Evolutionary conservation across 2,888 invertebrate genomes (phyloP).

Genomic region (Xestia c-nigrum): DNA sequence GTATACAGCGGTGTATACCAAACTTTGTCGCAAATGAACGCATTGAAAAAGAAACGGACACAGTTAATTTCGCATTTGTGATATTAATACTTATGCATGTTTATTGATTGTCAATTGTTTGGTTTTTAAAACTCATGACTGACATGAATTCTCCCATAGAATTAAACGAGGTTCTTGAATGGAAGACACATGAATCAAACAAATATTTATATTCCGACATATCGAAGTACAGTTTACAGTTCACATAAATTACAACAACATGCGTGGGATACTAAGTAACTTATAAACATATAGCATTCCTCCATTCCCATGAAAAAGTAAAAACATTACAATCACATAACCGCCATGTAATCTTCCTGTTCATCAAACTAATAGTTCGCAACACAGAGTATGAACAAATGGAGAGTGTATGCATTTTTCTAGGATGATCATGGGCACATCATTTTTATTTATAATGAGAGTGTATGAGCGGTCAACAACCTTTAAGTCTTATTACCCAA

Average conservation of each 20-base stretch:
- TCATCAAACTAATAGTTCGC: conserved; percentile 59
- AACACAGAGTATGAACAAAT: conserved; percentile 38
- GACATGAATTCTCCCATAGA: neutral
- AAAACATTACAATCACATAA: conserved; percentile 33
- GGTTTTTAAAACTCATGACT: neutral
- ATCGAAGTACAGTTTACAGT: conserved; percentile 7
- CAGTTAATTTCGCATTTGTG: neutral
- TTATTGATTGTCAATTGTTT: neutral
- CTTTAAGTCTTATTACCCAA: neutral
- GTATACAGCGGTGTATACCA: too few relatives aligned
- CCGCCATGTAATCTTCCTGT: conserved; percentile 33
- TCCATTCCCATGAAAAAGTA: conserved; percentile 26
- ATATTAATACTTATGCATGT: neutral
- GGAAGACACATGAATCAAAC: neutral
- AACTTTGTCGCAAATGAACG: neutral
- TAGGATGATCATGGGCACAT: neutral
- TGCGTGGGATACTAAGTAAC: conserved; percentile 22
- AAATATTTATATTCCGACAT: conserved; percentile 11
- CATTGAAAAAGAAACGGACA: neutral
- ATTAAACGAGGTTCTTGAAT: neutral
- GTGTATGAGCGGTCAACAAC: neutral
- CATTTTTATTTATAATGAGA: neutral
- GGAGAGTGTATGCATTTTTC: conserved; percentile 7
- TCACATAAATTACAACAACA: conserved; percentile 21
- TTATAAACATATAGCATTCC: conserved; percentile 23